Evolutionary conservation across 2,888 invertebrate genomes (phyloP), one percentile per base, ranked within the genome.

Genomic region (Palloptera scutellata): DNA sequence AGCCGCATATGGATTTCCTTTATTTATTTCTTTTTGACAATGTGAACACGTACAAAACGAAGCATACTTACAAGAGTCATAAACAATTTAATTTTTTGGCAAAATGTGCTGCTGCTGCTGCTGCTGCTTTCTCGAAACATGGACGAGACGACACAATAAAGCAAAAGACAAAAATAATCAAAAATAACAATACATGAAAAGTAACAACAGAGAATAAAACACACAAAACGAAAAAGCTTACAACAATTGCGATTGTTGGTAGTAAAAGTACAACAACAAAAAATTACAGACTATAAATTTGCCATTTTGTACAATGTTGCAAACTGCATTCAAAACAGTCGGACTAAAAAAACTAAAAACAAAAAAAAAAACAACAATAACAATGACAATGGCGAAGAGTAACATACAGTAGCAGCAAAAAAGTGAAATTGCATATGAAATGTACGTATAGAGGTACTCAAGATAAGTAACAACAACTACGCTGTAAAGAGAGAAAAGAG

Each of bases 11-110:
- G 30, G 30, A 4, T 30, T 30, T 11, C 20, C 19, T 45, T 8
- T 60, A 1, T 17, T 8, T 48, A 2, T 60, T 13, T 51, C 17
- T 45, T 48, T 60, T 19, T 60, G 45, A 19, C 48, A 48, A 15
- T 60, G 60, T 48, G 30, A 55, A 20, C 66, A 41, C 53, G 53
- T 53, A 53, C 52, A 13, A n/a, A n/a, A n/a, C 1, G 51, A 30
- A 58, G 66, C 66, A 67, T 61, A 48, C 58, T 61, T 67, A 62
- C 52, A 58, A 30, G 54, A 60, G 64, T 48, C 68, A 51, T 57
- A 59, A 68, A 59, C 62, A 68, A 68, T 68, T 65, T 68, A 68
- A 68, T 68, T 62, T 68, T 62, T 58, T 15, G 65, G 20, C 61
- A 54, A 43, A 68, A 60, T 48, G 48, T 48, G 20, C 41, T 20